These are phyloP conservation scores for Lysandra bellargus DNA, from an alignment of 2,888 invertebrate genomes.

Conservation along the genomic window DNA sequence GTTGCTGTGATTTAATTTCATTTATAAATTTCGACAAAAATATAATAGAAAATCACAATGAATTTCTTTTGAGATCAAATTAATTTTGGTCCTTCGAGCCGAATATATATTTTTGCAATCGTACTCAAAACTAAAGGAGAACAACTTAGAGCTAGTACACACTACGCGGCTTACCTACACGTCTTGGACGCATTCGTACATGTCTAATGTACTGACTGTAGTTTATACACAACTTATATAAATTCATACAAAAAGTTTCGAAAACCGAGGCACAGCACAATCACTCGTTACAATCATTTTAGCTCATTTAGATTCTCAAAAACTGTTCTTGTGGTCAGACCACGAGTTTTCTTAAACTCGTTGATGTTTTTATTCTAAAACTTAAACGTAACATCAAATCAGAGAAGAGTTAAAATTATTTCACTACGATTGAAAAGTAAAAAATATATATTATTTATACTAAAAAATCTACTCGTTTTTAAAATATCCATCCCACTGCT, in stretches of 20 bases:
- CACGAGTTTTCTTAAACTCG: neutral
- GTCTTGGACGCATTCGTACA: constrained; percentile 65
- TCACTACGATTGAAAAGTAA: neutral
- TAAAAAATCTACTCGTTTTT: neutral
- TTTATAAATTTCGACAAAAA: constrained; percentile 30
- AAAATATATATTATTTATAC: neutral
- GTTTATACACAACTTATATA: constrained; percentile 27
- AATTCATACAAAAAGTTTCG: constrained; percentile 25
- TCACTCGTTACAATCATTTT: constrained; percentile 24
- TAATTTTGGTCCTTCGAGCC: constrained; percentile 55
- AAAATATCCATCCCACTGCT: neutral
- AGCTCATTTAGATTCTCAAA: neutral
- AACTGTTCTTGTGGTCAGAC: neutral
- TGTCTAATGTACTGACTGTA: constrained; percentile 34
- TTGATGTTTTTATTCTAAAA: neutral
- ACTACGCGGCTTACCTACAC: constrained; percentile 44
- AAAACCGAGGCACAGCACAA: constrained; percentile 37
- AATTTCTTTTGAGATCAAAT: constrained; percentile 41
- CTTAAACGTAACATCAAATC: neutral
- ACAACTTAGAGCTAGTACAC: constrained; percentile 30
- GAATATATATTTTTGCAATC: constrained; percentile 43
- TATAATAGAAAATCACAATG: constrained; percentile 36
- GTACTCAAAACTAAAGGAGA: constrained; percentile 24
- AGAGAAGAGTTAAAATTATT: constrained; percentile 6
- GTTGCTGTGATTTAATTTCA: constrained; percentile 21